These are phyloP conservation scores for Rhizoglyphus robini DNA, from an alignment of 1,140 invertebrate species.

Conservation along the genomic window DNA sequence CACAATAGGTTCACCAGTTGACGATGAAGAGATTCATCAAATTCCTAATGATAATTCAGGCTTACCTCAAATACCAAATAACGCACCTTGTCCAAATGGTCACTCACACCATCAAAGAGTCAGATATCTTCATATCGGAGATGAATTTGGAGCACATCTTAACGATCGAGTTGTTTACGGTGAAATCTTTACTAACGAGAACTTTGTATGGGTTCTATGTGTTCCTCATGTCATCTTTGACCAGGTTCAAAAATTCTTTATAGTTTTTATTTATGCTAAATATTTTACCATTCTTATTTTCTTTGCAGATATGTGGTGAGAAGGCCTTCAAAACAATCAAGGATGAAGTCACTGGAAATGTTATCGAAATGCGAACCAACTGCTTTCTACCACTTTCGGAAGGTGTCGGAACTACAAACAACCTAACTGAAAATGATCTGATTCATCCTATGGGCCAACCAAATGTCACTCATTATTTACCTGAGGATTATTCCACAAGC, in stretches of 20 bases:
- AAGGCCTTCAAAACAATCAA: constrained; percentile 16
- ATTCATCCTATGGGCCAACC: not conserved
- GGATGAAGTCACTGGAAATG: constrained; percentile 9
- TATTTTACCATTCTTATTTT: not conserved
- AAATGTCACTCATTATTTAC: not conserved
- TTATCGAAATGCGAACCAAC: constrained; percentile 16
- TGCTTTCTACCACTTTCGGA: not conserved
- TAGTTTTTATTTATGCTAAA: not conserved
- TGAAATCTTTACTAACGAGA: constrained; percentile 17
- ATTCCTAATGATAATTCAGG: not conserved
- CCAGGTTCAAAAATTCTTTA: not conserved
- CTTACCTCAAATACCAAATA: not conserved
- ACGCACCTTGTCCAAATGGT: not conserved
- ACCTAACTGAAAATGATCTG: not conserved
- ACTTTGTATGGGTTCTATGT: constrained; percentile 20
- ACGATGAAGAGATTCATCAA: constrained; percentile 2
- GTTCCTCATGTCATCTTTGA: constrained; percentile 20
- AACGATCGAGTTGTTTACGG: constrained; percentile 18
- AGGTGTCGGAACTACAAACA: not conserved
- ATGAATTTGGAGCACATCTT: constrained; percentile 17
- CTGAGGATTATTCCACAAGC: not conserved
- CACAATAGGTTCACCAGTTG: not conserved
- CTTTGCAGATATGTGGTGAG: constrained; percentile 13
- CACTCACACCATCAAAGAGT: not conserved
- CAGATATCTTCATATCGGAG: constrained; percentile 6